Evolutionary conservation across 2,113 vertebrate species (phyloP).

Genomic region (Gulo gulo): DNA sequence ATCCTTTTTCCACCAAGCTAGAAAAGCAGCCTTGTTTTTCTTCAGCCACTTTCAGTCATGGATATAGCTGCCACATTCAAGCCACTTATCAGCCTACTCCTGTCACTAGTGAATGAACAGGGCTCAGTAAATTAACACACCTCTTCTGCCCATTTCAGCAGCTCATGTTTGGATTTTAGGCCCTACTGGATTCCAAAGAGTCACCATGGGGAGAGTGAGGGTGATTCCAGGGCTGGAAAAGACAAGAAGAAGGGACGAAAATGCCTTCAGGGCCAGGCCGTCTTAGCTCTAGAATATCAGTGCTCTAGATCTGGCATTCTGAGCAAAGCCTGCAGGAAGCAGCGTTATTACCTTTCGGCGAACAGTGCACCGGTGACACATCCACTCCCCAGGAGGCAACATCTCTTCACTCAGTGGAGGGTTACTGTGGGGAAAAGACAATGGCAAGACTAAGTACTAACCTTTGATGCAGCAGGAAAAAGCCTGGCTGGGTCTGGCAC

Average conservation of each 20-base stretch:
- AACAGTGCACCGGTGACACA: slow-evolving; percentile 98
- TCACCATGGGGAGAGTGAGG: slow-evolving; percentile 16
- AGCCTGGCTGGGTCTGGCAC: not conserved
- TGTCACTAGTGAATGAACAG: slow-evolving; percentile 31
- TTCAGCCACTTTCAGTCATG: not conserved
- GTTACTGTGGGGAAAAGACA: slow-evolving; percentile 87
- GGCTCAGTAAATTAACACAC: slow-evolving; percentile 45
- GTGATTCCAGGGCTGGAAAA: slow-evolving; percentile 44
- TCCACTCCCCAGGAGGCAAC: slow-evolving; percentile 99
- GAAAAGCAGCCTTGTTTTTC: not conserved
- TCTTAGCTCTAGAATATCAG: slow-evolving; percentile 33
- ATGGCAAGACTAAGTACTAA: slow-evolving; percentile 52
- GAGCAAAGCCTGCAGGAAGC: slow-evolving; percentile 10
- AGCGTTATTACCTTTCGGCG: slow-evolving; percentile 91
- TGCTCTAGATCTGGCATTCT: slow-evolving; percentile 32
- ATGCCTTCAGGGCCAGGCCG: slow-evolving; percentile 25
- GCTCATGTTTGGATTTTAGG: slow-evolving; percentile 52
- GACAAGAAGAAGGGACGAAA: slow-evolving; percentile 38
- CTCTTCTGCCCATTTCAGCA: slow-evolving; percentile 51
- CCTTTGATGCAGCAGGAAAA: slow-evolving; percentile 11
- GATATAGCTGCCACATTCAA: slow-evolving; percentile 26
- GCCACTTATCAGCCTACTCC: slow-evolving; percentile 32
- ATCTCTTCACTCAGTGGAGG: slow-evolving; percentile 98
- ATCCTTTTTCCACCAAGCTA: slow-evolving; percentile 13
- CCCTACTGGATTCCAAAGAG: slow-evolving; percentile 50